phyloP scores from a whole-genome alignment of 2,797 vertebrate genomes.

The Graptemys geographica region DNA sequence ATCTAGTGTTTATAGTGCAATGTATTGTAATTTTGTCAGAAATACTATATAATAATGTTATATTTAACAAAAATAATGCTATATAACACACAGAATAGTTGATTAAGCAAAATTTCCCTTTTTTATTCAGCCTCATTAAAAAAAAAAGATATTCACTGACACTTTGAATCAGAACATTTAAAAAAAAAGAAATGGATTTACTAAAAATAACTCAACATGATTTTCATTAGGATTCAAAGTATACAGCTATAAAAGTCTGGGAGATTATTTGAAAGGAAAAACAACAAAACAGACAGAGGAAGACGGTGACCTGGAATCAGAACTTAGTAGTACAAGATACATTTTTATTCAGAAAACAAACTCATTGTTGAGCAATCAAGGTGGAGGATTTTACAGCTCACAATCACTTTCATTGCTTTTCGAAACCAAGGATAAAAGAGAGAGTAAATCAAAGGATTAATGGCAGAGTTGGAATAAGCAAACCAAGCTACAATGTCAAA shows the following conservation, averaged over 20 bases:
- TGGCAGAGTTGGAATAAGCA: slow-evolving; percentile 2
- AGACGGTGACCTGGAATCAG: background rate
- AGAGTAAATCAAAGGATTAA: background rate
- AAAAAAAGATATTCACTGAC: background rate
- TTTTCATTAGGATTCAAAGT: background rate
- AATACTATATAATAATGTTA: background rate
- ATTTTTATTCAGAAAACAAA: slow-evolving; percentile 55
- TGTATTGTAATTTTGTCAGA: background rate
- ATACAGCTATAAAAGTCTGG: background rate
- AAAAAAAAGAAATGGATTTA: background rate
- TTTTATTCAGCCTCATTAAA: background rate
- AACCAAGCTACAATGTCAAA: slow-evolving; percentile 9
- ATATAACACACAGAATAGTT: background rate
- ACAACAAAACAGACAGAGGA: background rate
- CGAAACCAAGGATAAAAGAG: slow-evolving; percentile 29
- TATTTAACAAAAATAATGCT: background rate
- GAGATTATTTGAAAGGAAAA: background rate
- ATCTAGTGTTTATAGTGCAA: too few relatives aligned
- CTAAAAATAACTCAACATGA: background rate
- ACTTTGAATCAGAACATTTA: background rate
- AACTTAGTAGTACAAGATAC: background rate
- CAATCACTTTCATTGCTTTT: slow-evolving; percentile 34
- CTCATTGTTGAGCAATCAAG: slow-evolving; percentile 55
- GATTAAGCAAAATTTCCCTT: background rate
- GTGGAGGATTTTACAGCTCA: slow-evolving; percentile 1